A percentile compares a stretch with the other conserved stretches of the same genome.
phyloP scores from a whole-genome alignment of 1,140 invertebrate genomes.

The Gryon sp. region DNA sequence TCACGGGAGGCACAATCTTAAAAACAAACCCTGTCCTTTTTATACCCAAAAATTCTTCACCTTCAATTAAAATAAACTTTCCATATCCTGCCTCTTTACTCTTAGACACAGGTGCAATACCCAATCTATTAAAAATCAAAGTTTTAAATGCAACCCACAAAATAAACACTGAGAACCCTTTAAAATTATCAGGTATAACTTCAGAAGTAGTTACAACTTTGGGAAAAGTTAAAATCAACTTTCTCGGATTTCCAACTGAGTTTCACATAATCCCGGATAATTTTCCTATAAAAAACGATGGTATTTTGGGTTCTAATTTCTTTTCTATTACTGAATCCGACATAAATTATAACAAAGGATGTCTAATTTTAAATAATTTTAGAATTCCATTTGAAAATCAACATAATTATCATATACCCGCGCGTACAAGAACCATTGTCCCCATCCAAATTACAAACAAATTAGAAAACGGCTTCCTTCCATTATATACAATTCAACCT shows the following conservation, averaged over 20 bases:
- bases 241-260: conserved; percentile 1
- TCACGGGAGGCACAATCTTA: neutral
- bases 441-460: neutral
- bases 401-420: neutral
- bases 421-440: neutral
- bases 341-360: conserved; percentile 4
- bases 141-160: neutral
- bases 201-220: neutral
- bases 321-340: neutral
- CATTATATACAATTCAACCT: neutral
- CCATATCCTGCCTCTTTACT: neutral
- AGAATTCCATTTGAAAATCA: conserved; percentile 3
- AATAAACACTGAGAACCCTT: neutral
- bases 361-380: neutral
- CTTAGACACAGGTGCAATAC: conserved; percentile 10
- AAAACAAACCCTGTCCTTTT: neutral
- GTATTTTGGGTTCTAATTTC: conserved; percentile 7
- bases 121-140: conserved; percentile 8
- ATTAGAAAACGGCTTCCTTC: neutral
- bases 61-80: conserved; percentile 4
- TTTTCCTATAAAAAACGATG: conserved; percentile 17
- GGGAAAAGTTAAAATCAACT: conserved; percentile 7
- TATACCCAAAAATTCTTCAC: neutral
- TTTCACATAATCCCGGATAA: conserved; percentile 7
- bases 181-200: conserved; percentile 8